Percentiles rank a stretch among this genome's conserved stretches.
Evolutionary conservation across 2,888 invertebrate species (phyloP).

Genomic region (Apodemia hepburni): DNA sequence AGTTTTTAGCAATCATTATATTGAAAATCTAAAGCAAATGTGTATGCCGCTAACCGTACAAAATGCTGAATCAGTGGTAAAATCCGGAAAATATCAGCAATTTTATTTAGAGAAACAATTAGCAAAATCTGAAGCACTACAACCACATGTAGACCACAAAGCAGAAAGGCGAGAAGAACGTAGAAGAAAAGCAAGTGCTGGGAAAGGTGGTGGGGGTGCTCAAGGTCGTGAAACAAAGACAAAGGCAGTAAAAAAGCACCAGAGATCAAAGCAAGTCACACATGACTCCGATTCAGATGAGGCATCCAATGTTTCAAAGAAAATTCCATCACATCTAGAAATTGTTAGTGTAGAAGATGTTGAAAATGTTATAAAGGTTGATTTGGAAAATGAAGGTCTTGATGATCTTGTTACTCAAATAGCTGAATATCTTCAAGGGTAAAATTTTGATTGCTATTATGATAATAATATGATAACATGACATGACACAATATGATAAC

Average conservation of each 20-base stretch:
- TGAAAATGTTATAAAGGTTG: conserved; percentile 79
- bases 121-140: conserved; percentile 55
- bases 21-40: conserved; percentile 83
- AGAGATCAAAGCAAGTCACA: conserved; percentile 72
- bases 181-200: conserved; percentile 91
- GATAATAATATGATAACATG: no score
- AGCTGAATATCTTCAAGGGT: conserved; percentile 85
- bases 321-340: conserved; percentile 72
- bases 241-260: conserved; percentile 93
- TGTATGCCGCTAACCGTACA: conserved; percentile 84
- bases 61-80: conserved; percentile 84
- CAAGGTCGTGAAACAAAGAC: conserved; percentile 98
- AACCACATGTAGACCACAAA: conserved; percentile 72
- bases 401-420: conserved; percentile 86
- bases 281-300: conserved; percentile 87
- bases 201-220: conserved; percentile 94
- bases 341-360: conserved; percentile 85
- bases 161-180: conserved; percentile 92
- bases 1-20: conserved; percentile 83
- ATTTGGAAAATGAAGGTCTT: conserved; percentile 85
- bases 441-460: conserved; percentile 34
- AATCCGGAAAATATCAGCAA: conserved; percentile 88
- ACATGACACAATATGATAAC: no score
- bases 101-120: conserved; percentile 84
- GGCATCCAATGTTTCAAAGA: conserved; percentile 57